Base-by-base conservation (phyloP, 1,140 invertebrate species). In the Lethocerus indicus region DNA sequence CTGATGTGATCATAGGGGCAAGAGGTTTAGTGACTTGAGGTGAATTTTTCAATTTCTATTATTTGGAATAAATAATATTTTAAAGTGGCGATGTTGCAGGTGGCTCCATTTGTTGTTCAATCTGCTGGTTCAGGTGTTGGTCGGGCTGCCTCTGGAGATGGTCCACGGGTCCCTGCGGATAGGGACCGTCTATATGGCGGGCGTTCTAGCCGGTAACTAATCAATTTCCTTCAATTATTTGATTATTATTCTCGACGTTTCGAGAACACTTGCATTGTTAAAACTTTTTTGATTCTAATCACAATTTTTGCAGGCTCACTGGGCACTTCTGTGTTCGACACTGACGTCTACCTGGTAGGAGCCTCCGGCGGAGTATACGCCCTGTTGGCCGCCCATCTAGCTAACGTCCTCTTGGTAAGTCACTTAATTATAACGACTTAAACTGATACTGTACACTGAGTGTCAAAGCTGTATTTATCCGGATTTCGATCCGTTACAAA, bases 31-130 rank as follows among this genome's bases (percentile, higher is more conserved):
- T n/a, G n/a, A n/a, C n/a, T n/a, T n/a, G n/a, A n/a, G n/a, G n/a
- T n/a, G n/a, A n/a, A n/a, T n/a, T n/a, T n/a, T n/a, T n/a, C n/a
- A n/a, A n/a, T n/a, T n/a, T n/a, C n/a, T n/a, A n/a, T n/a, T n/a
- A n/a, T n/a, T n/a, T n/a, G n/a, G n/a, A n/a, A n/a, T n/a, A n/a
- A n/a, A n/a, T n/a, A n/a, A n/a, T n/a, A n/a, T n/a, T n/a, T n/a
- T n/a, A n/a, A n/a, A n/a, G n/a, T n/a, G n/a, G n/a, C n/a, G n/a
- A n/a, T 56, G 55, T 73, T 76, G 49, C 71, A 87, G 84, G 61
- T 96, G 90, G 89, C 74, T 94, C 43, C 91, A 95, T 68, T 71
- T 96, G 54, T 76, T 89, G 23, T 95, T 95, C 72, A 96, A 96
- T 70, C 75, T 95, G 55, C 75, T 88, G 24, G 87, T 96, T 23